Percentiles rank a stretch among this genome's conserved stretches.
phyloP scores from a whole-genome alignment of 2,888 invertebrate genomes.

The Scaptomyza reducta region DNA sequence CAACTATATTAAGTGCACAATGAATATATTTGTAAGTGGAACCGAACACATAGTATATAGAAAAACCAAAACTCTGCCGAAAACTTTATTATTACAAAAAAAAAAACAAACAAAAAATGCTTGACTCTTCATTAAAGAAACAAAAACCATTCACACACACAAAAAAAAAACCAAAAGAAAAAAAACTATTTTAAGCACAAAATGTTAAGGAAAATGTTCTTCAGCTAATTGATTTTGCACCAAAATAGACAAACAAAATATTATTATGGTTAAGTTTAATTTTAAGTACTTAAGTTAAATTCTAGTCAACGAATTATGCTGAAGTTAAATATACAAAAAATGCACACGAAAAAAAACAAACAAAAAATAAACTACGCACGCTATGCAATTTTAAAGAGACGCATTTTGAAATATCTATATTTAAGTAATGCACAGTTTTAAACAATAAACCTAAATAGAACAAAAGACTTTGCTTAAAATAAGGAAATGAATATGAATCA shows the following conservation, averaged over 20 bases:
- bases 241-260: conserved; percentile 44
- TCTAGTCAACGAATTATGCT: conserved; percentile 79
- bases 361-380: conserved; percentile 46
- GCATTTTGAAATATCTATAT: conserved; percentile 59
- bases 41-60: conserved; percentile 28
- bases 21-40: conserved; percentile 15
- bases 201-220: conserved; percentile 31
- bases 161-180: conserved; percentile 31
- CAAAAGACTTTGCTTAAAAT: conserved; percentile 75
- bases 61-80: conserved; percentile 56
- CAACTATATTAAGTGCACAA: conserved; percentile 47
- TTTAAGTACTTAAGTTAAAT: conserved; percentile 76
- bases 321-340: conserved; percentile 57
- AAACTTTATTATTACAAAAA: conserved; percentile 22
- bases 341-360: conserved; percentile 34
- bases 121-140: conserved; percentile 16
- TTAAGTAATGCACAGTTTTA: conserved; percentile 71
- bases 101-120: conserved; percentile 5
- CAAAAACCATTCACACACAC: conserved; percentile 14
- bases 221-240: conserved; percentile 56
- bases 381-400: conserved; percentile 62
- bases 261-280: conserved; percentile 40
- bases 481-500: conserved; percentile 39
- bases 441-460: conserved; percentile 59
- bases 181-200: conserved; percentile 39